Conservation (phyloP, 2,888 invertebrate genomes). For the Thysanoteuthis rhombus region DNA sequence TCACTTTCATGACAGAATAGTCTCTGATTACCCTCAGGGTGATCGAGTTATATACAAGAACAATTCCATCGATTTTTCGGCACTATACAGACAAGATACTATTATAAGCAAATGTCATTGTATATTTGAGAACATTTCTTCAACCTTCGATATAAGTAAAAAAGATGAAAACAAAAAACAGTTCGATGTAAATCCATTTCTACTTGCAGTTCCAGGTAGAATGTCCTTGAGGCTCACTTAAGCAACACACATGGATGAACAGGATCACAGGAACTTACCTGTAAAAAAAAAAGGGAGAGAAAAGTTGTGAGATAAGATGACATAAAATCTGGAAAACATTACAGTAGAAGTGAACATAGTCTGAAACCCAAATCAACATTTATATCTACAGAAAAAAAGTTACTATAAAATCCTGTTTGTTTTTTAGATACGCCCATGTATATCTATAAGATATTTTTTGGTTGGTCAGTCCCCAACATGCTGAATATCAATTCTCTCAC, state of each 20-base stretch:
- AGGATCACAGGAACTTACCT: slow-evolving; percentile 12
- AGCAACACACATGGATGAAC: not conserved
- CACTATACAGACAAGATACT: not conserved
- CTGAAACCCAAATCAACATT: no score
- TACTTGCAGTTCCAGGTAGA: not conserved
- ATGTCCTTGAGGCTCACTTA: not conserved
- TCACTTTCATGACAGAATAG: not conserved
- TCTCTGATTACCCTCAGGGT: not conserved
- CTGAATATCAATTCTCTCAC: no score
- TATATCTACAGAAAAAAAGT: no score
- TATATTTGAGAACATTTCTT: not conserved
- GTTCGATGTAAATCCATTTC: not conserved
- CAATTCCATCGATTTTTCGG: not conserved
- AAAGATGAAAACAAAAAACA: not conserved
- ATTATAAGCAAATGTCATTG: not conserved
- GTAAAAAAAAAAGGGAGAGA: not conserved
- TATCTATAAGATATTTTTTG: no score
- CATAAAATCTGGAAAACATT: not conserved
- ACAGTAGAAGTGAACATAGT: no score
- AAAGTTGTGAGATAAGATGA: not conserved
- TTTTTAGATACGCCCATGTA: no score
- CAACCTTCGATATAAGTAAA: not conserved
- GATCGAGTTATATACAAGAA: not conserved
- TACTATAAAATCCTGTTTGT: no score
- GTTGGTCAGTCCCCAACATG: no score